Conservation (phyloP, 2,797 vertebrate genomes). For the Macropodus opercularis region DNA sequence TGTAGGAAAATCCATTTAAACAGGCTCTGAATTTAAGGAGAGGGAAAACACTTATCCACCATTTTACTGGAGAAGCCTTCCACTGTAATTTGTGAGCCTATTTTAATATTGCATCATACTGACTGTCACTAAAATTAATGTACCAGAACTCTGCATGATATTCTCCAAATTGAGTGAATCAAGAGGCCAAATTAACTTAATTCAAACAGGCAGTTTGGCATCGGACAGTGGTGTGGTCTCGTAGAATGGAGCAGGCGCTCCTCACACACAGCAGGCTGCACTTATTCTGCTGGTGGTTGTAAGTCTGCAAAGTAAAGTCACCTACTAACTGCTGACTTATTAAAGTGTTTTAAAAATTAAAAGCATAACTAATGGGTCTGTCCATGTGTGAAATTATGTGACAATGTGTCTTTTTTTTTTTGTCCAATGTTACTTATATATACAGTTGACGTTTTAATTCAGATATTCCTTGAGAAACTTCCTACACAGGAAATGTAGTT, state of each 20-base stretch:
- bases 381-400: neutral
- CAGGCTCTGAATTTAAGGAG: conserved; percentile 18
- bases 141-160: conserved; percentile 37
- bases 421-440: too few species aligned
- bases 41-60: conserved; percentile 25
- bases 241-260: conserved; percentile 14
- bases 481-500: too few species aligned
- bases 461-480: too few species aligned
- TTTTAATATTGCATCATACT: conserved; percentile 40
- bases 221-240: conserved; percentile 27
- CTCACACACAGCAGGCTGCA: neutral
- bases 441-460: too few species aligned
- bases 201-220: conserved; percentile 51
- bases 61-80: conserved; percentile 26
- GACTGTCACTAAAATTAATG: conserved; percentile 48
- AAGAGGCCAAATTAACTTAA: conserved; percentile 35
- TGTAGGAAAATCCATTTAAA: conserved; percentile 40
- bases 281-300: neutral
- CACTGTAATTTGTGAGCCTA: conserved; percentile 33
- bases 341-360: neutral
- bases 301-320: neutral
- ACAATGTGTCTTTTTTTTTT: neutral
- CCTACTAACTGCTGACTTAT: neutral
- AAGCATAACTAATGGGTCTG: neutral
- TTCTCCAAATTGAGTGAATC: conserved; percentile 53